Base-by-base conservation (phyloP, 1,140 invertebrate genomes). In the Cotesia vestalis region DNA sequence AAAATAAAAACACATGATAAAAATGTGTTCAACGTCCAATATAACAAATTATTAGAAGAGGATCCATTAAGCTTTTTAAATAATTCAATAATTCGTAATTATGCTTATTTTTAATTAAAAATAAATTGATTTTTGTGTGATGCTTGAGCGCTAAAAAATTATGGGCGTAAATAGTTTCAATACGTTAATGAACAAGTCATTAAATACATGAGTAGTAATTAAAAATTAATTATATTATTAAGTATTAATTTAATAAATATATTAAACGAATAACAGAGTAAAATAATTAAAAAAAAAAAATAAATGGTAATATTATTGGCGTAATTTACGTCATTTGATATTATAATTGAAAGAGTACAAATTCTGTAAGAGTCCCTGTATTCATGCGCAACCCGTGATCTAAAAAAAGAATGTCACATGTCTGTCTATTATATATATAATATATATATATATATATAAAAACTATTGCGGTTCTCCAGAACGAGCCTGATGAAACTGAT, bases 291-390 rank as follows among this genome's bases (percentile, higher is more conserved):
- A 27, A 27, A 57, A 66, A 51, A 66, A 60, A 27, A 27, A 27
- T 27, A 27, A 27, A 27, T 27, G 27, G 2, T 70, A 46, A 9
- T 46, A 46, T 46, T 14, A 52, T 12, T 14, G 6, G 52, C 38
- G 61, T 60, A n/a, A 70, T 66, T 53, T 63, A 46, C 66, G 70
- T 72, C 71, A 60, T 73, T 72, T 71, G 68, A 74, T 64, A 80
- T 71, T 40, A 64, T 71, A 63, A 55, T 80, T 82, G 72, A 81
- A 84, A 83, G 74, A 86, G 84, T 86, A 85, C 84, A 85, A 85
- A 85, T 86, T 85, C 80, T 80, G 76, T 80, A 80, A 83, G 40
- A 46, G 80, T 82, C 82, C 81, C 78, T 82, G 66, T 69, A 75
- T 27, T 70, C 78, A 77, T 78, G 69, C 76, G 78, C 75, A 76